phyloP scores from a whole-genome alignment of 2,797 vertebrate species.

The Melanotaenia nigrans region DNA sequence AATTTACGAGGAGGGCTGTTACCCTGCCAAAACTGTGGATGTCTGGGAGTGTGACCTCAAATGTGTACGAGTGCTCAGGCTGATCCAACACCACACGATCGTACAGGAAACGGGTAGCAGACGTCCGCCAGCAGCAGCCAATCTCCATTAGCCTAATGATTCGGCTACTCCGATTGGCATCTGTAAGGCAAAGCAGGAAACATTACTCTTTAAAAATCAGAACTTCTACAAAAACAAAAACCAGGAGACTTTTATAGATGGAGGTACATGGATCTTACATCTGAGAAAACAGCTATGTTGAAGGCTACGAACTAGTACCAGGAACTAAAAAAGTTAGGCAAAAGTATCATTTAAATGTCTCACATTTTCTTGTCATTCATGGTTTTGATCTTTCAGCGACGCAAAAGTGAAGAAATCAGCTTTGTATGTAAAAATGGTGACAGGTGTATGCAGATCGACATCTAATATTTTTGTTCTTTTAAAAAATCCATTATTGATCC shows the following conservation, averaged over 20 bases:
- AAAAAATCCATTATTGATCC: too few relatives aligned
- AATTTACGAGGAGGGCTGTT: slow-evolving; percentile 21
- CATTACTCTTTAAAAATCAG: background rate
- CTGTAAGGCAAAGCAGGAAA: slow-evolving; percentile 19
- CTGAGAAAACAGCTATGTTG: background rate
- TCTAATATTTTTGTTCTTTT: background rate
- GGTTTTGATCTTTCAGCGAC: too few relatives aligned
- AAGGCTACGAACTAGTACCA: too few relatives aligned
- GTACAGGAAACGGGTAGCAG: slow-evolving; percentile 65
- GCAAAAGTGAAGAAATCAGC: too few relatives aligned
- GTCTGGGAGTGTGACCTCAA: slow-evolving; percentile 6
- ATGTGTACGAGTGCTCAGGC: slow-evolving; percentile 19
- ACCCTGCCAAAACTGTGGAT: slow-evolving; percentile 32
- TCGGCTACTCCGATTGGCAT: slow-evolving; percentile 53
- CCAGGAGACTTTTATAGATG: background rate
- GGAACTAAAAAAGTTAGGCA: too few relatives aligned
- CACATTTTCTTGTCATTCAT: too few relatives aligned
- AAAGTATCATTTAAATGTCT: too few relatives aligned
- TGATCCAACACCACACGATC: slow-evolving; percentile 39
- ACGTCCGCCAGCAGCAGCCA: slow-evolving; percentile 59
- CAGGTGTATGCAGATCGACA: background rate
- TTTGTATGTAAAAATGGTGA: too few relatives aligned
- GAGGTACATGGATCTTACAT: background rate
- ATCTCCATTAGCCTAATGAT: slow-evolving; percentile 69
- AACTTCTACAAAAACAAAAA: background rate